phyloP scores from a whole-genome alignment of 2,797 vertebrate species.

The Tapera naevia region DNA sequence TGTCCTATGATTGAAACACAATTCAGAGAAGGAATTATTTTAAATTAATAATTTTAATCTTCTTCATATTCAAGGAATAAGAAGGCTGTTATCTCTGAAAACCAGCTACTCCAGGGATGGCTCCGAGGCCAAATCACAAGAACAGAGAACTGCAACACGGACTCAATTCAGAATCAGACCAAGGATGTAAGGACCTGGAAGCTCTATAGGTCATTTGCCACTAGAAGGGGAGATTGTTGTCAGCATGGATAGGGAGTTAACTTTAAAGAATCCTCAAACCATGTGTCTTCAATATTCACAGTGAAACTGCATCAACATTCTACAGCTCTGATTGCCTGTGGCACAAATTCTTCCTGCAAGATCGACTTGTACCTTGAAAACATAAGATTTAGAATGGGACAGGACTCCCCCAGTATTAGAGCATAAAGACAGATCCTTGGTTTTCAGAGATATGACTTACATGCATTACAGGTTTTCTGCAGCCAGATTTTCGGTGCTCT shows the following conservation, averaged over 20 bases:
- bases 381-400: neutral
- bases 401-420: neutral
- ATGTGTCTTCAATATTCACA: neutral
- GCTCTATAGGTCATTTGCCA: neutral
- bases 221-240: neutral
- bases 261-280: neutral
- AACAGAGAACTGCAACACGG: neutral
- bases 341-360: neutral
- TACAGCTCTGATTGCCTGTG: neutral
- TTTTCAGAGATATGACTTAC: neutral
- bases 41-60: neutral
- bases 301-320: neutral
- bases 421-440: neutral
- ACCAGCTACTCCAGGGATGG: neutral
- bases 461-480: neutral
- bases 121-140: neutral
- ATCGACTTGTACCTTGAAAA: neutral
- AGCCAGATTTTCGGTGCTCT: neutral
- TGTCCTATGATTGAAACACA: neutral
- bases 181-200: neutral
- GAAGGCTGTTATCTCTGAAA: neutral
- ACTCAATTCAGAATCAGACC: fast-evolving
- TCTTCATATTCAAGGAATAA: neutral
- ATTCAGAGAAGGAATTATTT: neutral
- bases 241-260: neutral